Conservation (phyloP, 2,113 vertebrate genomes). For the Thermophis baileyi region DNA sequence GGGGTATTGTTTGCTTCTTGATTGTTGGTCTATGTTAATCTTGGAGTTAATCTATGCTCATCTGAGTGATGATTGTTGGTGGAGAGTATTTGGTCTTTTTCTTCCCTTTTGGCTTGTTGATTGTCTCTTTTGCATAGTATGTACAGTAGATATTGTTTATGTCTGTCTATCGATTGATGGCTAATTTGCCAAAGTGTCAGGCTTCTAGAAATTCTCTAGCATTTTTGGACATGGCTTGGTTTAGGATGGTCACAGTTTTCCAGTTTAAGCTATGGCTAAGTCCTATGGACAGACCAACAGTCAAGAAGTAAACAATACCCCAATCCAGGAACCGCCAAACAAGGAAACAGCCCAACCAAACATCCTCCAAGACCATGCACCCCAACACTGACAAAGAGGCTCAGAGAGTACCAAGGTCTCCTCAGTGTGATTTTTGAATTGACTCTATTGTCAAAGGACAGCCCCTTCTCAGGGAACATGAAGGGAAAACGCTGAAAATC, state of each 20-base stretch:
- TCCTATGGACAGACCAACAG: no score
- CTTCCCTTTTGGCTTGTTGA: neutral
- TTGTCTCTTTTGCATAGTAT: neutral
- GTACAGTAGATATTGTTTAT: neutral
- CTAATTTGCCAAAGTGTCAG: neutral
- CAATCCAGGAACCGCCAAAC: neutral
- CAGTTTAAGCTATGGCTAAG: neutral
- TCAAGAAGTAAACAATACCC: neutral
- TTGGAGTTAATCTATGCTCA: neutral
- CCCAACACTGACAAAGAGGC: no score
- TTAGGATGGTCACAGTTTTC: neutral
- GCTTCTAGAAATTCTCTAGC: neutral
- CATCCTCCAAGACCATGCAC: no score
- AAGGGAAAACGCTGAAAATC: neutral
- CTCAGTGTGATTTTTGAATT: neutral
- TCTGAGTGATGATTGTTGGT: neutral
- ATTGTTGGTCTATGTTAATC: neutral
- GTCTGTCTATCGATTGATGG: neutral
- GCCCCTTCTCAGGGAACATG: neutral
- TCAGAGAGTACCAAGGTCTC: no score
- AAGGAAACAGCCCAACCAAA: no score
- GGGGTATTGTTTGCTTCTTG: neutral
- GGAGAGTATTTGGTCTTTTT: neutral
- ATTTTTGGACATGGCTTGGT: neutral
- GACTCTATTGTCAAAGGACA: neutral